Base-by-base conservation (phyloP, 2,797 vertebrate genomes). In the Pseudotriccus pelzelni region DNA sequence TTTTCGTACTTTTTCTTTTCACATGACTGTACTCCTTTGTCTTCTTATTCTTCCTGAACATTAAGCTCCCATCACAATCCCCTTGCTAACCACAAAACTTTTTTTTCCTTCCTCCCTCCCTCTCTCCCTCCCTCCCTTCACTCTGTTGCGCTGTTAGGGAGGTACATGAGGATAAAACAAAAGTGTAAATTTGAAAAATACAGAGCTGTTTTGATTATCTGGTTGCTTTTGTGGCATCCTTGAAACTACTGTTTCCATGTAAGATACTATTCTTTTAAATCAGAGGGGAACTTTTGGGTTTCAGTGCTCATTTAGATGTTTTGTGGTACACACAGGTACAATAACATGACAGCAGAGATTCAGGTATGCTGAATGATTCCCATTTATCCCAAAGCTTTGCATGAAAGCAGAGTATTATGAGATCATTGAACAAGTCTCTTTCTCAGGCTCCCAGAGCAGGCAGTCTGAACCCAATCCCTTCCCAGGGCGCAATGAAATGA, bases 371-470 rank as follows among this genome's bases (percentile, higher is more conserved):
- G 44, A 56, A 66, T 67, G 44, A 76, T 74, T 70, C 44, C 34
- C 63, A 82, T 93, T 95, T 94, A 79, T 79, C 47, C 80, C 32
- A 82, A 87, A 94, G 74, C 49, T 87, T 59, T 92, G 19, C 52
- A 58, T 24, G 70, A 84, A 93, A 79, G 60, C 3, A 9, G 62
- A 90, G 37, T 74, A 84, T 83, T 93, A 64, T 0, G 6, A 89
- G n/a, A 62, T 68, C 75, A 72, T 41, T 56, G 53, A 89, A 30
- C 0, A 5, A 58, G 13, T 36, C 12, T 69, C 12, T 77, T 87
- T 58, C 53, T 74, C 64, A 83, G 25, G 46, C 34, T 94, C n/a
- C 58, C 76, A 64, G 52, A 79, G 32, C 34, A 72, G 34, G 34
- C 41, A 53, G 49, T 50, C 30, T 70, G 56, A 92, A 84, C 46